Evolutionary conservation across 35 echinoderm and acorn worm species (phyloP).

Genomic region (Eucidaris tribuloides): DNA sequence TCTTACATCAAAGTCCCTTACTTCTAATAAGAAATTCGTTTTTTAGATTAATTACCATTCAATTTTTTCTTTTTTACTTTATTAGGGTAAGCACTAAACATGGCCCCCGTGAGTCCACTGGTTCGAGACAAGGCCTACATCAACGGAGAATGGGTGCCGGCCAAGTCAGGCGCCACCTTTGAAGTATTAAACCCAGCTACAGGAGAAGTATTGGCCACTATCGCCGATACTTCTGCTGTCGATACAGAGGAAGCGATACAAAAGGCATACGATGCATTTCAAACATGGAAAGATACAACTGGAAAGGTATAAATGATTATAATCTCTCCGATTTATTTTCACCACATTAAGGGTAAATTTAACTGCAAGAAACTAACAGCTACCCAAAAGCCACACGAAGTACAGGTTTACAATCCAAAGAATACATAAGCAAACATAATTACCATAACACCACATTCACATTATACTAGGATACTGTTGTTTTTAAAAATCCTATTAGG

Average conservation of each 20-base stretch:
- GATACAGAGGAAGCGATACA: slow-evolving; percentile 76
- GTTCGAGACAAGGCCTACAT: slow-evolving; percentile 70
- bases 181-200: slow-evolving; percentile 82
- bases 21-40: too few species aligned
- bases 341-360: too few species aligned
- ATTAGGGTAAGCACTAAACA: neutral
- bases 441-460: too few species aligned
- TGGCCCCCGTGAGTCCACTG: slow-evolving; percentile 3
- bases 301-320: slow-evolving; percentile 43
- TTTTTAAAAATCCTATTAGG: too few species aligned
- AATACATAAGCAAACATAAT: too few species aligned
- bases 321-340: neutral
- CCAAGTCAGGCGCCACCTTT: slow-evolving; percentile 57
- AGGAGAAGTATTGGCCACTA: slow-evolving; percentile 43
- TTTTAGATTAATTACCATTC: too few species aligned
- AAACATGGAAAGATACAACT: slow-evolving; percentile 71
- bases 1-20: too few species aligned
- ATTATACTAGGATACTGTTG: too few species aligned
- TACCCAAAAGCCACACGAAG: too few species aligned
- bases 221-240: slow-evolving; percentile 60
- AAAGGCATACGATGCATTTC: slow-evolving; percentile 67
- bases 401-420: too few species aligned
- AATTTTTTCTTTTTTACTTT: too few species aligned
- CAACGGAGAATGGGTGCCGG: slow-evolving; percentile 68
- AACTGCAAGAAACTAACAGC: too few species aligned